phyloP scores from a whole-genome alignment of 2,797 vertebrate species.

The Poecile montanus region DNA sequence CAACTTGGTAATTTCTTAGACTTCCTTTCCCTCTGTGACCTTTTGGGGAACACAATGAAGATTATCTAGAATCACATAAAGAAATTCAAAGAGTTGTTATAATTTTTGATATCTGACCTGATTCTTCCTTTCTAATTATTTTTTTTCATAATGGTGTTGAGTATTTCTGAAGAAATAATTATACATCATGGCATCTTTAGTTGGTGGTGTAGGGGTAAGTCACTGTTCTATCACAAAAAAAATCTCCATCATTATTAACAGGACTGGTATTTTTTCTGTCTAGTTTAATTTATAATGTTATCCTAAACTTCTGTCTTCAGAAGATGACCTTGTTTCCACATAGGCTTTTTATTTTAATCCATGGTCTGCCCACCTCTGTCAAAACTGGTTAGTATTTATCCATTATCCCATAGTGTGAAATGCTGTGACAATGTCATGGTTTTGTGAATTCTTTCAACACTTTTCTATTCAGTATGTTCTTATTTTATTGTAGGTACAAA shows the following conservation, averaged over 20 bases:
- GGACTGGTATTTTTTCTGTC: not conserved
- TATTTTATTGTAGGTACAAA: not conserved
- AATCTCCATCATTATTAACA: not conserved
- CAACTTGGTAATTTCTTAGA: not conserved
- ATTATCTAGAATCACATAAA: not conserved
- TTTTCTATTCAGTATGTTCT: not conserved
- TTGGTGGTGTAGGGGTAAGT: not conserved
- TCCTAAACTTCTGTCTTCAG: not conserved
- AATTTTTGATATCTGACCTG: not conserved
- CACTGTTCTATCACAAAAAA: not conserved
- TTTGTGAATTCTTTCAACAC: not conserved
- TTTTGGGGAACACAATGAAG: not conserved
- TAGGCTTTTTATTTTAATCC: not conserved
- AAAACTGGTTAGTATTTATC: slow-evolving; percentile 5
- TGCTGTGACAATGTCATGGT: not conserved
- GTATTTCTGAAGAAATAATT: not conserved
- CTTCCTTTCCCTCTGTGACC: not conserved
- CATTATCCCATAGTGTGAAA: not conserved
- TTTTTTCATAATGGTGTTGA: not conserved
- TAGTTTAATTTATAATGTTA: not conserved
- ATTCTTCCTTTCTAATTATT: not conserved
- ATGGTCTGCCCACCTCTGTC: not conserved
- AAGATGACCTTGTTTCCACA: not conserved
- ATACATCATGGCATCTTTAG: not conserved
- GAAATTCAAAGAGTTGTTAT: not conserved